Base-by-base conservation (phyloP, 2,797 vertebrate genomes). In the Parauchenoglanis ngamensis region DNA sequence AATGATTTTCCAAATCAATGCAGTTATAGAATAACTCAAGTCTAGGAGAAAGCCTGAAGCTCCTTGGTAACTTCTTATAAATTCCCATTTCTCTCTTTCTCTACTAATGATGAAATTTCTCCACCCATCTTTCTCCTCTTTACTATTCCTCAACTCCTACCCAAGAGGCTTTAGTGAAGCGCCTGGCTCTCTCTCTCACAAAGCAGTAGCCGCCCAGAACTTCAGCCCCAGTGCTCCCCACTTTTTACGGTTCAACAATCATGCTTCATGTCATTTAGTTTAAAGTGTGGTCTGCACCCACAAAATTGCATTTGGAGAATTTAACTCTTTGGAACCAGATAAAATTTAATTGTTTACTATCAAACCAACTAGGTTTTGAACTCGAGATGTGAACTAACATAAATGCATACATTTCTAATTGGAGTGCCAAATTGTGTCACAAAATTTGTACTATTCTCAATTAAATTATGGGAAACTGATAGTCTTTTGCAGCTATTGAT, bases 41-140 rank as follows among this genome's bases (percentile, higher is more conserved):
- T 15, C 31, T 80, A 11, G 21, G 31, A 80, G 56, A 15, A 80
- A 81, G 57, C 78, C 57, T 46, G 57, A 81, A 80, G 77, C 52
- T 11, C 19, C 54, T 23, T 15, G 19, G 61, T 61, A 59, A 46
- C 35, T 15, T 81, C 35, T 57, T 81, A 17, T 81, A n/a, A 63
- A 63, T 46, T 63, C 57, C 56, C 31, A 80, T 10, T 40, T n/a
- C 35, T 63, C 12, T 81, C 56, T 63, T 81, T 46, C 35, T 81
- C 23, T 63, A 13, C 57, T 81, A 46, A 63, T 81, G 54, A 63
- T 63, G 35, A 54, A 31, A 23, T 81, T 61, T 61, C 35, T n/a
- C 21, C 57, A 61, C 78, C 21, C 35, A 59, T 23, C 40, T 63
- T 61, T 63, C 57, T n/a, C 40, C 25, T 44, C 2, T 21, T 81